Conservation (phyloP, 1,140 invertebrate genomes). For the Drosophila leontia region DNA sequence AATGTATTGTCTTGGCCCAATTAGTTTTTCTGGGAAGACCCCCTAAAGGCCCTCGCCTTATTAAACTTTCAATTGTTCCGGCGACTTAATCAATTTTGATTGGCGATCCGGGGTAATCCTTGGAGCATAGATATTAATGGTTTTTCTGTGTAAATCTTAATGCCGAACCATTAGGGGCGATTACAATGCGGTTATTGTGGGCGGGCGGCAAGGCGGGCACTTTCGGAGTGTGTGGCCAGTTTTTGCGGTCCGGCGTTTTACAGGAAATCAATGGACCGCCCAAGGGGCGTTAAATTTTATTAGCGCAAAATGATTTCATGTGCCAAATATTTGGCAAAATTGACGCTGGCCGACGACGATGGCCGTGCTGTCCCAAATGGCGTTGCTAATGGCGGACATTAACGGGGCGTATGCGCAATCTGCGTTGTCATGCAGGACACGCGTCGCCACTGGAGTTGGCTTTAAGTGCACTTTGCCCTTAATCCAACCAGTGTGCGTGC, state of each 20-base stretch:
- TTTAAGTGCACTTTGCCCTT: conserved; percentile 77
- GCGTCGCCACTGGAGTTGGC: conserved; percentile 44
- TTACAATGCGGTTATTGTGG: conserved; percentile 39
- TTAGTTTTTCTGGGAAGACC: conserved; percentile 2
- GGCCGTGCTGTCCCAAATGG: conserved; percentile 58
- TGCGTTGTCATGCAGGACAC: conserved; percentile 69
- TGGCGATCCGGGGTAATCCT: conserved; percentile 22
- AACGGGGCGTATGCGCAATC: conserved; percentile 75
- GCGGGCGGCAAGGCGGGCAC: background rate
- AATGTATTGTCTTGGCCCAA: conserved; percentile 2
- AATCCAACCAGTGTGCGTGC: conserved; percentile 44
- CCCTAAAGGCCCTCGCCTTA: conserved; percentile 2
- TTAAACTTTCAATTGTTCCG: conserved; percentile 43
- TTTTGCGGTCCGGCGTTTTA: conserved; percentile 63
- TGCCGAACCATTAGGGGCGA: conserved; percentile 29
- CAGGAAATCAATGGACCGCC: conserved; percentile 74
- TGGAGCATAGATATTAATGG: conserved; percentile 46
- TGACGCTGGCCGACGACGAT: conserved; percentile 52
- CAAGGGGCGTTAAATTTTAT: conserved; percentile 69
- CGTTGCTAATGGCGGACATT: conserved; percentile 73
- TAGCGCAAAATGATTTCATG: conserved; percentile 82
- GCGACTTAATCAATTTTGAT: conserved; percentile 52
- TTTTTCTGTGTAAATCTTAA: conserved; percentile 46
- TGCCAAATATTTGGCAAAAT: conserved; percentile 82
- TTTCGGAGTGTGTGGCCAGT: conserved; percentile 49